Percentiles rank a stretch among this genome's conserved stretches.
phyloP scores from a whole-genome alignment of 2,113 vertebrate species.

The Lepus europaeus region DNA sequence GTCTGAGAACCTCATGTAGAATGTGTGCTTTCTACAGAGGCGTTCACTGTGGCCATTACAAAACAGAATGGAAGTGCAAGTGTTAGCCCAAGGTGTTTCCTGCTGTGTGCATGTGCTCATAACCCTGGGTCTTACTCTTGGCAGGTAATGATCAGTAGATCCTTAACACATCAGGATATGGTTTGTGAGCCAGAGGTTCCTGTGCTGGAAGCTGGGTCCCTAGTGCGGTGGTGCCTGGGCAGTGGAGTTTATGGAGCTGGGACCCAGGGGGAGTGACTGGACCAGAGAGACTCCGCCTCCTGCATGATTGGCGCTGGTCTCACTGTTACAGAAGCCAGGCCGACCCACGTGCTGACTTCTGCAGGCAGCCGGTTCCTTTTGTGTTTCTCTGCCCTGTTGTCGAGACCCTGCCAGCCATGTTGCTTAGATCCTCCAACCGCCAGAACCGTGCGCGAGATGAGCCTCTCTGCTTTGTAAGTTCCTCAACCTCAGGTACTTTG shows the following conservation, averaged over 20 bases:
- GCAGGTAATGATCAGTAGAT: not conserved
- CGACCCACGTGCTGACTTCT: not conserved
- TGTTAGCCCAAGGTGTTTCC: not conserved
- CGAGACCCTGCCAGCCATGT: not conserved
- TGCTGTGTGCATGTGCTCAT: not conserved
- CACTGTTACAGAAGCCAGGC: not conserved
- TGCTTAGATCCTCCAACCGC: not conserved
- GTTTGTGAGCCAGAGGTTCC: not conserved
- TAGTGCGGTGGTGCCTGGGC: too few species aligned
- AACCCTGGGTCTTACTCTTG: not conserved
- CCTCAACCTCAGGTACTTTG: not conserved
- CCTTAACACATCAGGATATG: not conserved
- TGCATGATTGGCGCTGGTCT: not conserved
- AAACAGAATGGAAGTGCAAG: not conserved
- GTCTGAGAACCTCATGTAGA: not conserved
- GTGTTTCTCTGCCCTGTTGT: not conserved
- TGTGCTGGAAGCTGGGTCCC: too few species aligned
- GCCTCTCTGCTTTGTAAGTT: not conserved
- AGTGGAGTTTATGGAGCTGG: too few species aligned
- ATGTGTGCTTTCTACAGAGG: not conserved
- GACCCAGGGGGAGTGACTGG: too few species aligned
- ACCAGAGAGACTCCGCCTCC: too few species aligned
- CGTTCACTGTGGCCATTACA: not conserved
- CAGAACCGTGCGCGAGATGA: not conserved
- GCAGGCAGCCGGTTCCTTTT: not conserved